Conservation (phyloP, 2,113 vertebrate genomes). For the Chinchilla lanigera region DNA sequence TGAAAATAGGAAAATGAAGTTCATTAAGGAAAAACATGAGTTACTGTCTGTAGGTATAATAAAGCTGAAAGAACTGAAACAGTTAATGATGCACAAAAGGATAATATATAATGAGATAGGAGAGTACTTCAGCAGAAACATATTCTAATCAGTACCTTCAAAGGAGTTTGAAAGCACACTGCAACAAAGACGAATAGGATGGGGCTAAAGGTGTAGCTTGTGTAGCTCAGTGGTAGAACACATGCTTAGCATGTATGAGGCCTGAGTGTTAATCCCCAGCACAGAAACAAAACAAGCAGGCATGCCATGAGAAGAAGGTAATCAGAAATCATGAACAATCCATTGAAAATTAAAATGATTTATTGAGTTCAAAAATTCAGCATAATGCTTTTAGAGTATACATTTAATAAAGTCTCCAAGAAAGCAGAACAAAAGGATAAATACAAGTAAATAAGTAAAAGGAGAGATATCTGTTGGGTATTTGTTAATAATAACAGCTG, state of each 20-base stretch:
- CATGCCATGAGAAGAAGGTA: not conserved
- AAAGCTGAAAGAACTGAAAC: conserved; percentile 21
- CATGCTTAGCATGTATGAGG: not conserved
- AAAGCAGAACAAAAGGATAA: conserved; percentile 12
- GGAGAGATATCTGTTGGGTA: not conserved
- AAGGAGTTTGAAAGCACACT: not conserved
- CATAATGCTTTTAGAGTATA: not conserved
- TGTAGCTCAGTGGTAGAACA: not conserved
- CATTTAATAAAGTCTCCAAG: not conserved
- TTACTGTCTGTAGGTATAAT: not conserved
- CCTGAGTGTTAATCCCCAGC: not conserved
- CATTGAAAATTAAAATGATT: conserved; percentile 27
- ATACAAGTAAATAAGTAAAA: not conserved
- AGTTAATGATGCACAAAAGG: not conserved
- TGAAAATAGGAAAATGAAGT: not conserved
- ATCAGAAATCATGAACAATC: not conserved
- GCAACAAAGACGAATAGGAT: not conserved
- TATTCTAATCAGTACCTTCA: not conserved
- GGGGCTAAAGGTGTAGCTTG: not conserved
- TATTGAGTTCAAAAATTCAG: conserved; percentile 3
- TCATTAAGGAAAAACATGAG: not conserved
- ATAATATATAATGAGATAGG: not conserved
- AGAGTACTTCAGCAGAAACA: not conserved
- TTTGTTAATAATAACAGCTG: not conserved
- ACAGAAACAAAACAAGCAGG: not conserved